Evolutionary conservation across 2,797 vertebrate genomes (phyloP).

Genomic region (Crocidura indochinensis): DNA sequence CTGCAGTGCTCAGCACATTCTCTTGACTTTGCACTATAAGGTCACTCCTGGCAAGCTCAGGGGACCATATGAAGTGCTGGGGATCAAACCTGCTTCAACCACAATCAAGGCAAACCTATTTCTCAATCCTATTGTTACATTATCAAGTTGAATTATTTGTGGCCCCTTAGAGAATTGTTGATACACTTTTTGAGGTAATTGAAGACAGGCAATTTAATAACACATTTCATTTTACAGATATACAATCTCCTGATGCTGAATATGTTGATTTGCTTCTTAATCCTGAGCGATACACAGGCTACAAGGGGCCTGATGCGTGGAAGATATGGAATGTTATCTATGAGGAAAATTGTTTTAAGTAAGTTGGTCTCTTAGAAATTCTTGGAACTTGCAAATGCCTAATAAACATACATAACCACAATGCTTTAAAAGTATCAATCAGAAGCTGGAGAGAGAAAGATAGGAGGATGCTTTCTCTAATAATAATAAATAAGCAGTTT

Average conservation of each 20-base stretch:
- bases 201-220: constrained; percentile 52
- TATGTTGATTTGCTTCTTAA: constrained; percentile 92
- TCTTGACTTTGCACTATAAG: no score
- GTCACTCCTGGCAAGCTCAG: no score
- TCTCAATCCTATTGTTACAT: background rate
- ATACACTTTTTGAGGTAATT: constrained; percentile 48
- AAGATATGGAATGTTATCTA: constrained; percentile 93
- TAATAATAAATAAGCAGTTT: no score
- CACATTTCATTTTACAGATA: constrained; percentile 84
- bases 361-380: constrained; percentile 80
- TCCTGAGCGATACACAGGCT: constrained; percentile 92
- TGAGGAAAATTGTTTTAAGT: constrained; percentile 94
- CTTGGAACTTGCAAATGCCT: constrained; percentile 15
- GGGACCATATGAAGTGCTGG: no score
- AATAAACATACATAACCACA: background rate
- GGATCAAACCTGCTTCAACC: no score
- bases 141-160: constrained; percentile 4
- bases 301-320: constrained; percentile 91
- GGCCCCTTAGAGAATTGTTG: background rate
- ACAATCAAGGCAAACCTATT: constrained; percentile 2
- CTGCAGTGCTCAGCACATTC: no score
- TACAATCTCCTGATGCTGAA: constrained; percentile 90
- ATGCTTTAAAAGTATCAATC: constrained; percentile 52
- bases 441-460: background rate
- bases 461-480: no score